Evolutionary conservation across 2,888 invertebrate genomes (phyloP).

Genomic region (Pterostichus niger): DNA sequence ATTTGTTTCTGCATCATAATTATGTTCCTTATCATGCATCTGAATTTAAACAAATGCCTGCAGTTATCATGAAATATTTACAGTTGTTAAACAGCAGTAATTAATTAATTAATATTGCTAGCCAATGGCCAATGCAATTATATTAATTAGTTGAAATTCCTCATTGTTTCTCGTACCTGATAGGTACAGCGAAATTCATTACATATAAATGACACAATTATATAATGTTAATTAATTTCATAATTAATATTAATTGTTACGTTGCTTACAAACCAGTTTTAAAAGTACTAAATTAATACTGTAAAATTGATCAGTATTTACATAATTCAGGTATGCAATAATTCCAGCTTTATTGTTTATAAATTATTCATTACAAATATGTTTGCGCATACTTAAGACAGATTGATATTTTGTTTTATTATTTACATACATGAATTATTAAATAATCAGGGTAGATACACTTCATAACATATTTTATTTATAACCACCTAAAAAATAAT

Average conservation of each 20-base stretch:
- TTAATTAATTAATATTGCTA: slow-evolving; percentile 42
- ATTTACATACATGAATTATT: too few relatives aligned
- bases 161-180: slow-evolving; percentile 47
- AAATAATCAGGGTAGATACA: too few relatives aligned
- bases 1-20: background rate
- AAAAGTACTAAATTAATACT: background rate
- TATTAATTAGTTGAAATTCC: slow-evolving; percentile 45
- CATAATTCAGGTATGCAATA: too few relatives aligned
- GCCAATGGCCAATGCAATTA: slow-evolving; percentile 35
- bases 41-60: background rate
- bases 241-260: slow-evolving; percentile 36
- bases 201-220: background rate
- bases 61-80: slow-evolving; percentile 46
- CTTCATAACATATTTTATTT: too few relatives aligned
- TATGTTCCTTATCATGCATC: background rate
- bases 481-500: too few relatives aligned
- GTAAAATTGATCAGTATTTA: background rate
- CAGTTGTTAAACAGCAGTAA: slow-evolving; percentile 32
- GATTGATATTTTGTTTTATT: too few relatives aligned
- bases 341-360: too few relatives aligned
- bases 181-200: background rate
- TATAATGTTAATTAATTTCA: background rate
- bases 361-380: too few relatives aligned
- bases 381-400: too few relatives aligned
- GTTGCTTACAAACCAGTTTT: background rate